Evolutionary conservation across 2,888 invertebrate species (phyloP).

Genomic region (Acanthococcus lagerstroemiae): DNA sequence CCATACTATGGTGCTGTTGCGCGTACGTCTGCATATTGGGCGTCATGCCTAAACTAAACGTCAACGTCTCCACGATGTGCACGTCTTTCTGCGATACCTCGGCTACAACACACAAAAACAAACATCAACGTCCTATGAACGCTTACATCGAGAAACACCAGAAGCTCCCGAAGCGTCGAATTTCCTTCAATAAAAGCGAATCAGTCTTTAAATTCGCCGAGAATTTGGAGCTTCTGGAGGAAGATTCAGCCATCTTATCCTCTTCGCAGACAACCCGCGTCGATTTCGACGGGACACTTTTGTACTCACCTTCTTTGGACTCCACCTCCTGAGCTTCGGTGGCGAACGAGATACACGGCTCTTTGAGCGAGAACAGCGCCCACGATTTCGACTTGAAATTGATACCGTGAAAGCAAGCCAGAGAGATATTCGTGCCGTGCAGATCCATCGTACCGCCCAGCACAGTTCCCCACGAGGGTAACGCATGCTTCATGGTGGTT

Average conservation of each 20-base stretch:
- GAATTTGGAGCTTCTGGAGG: no score
- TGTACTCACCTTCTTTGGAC: constrained; percentile 10
- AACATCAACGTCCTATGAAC: constrained; percentile 20
- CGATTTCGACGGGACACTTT: no score
- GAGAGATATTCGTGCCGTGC: constrained; percentile 78
- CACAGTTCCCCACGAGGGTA: constrained; percentile 53
- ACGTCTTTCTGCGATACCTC: constrained; percentile 50
- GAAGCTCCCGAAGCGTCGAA: no score
- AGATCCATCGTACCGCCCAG: constrained; percentile 82
- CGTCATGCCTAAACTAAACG: constrained; percentile 73
- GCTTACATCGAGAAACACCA: not conserved
- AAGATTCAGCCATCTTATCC: not conserved
- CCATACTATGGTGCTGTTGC: constrained; percentile 70
- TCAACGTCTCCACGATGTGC: constrained; percentile 80
- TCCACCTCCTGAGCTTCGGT: constrained; percentile 80
- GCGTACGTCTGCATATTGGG: constrained; percentile 44
- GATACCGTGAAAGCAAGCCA: constrained; percentile 95
- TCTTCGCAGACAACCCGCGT: not conserved
- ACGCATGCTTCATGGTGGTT: constrained; percentile 46
- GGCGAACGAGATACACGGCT: constrained; percentile 84
- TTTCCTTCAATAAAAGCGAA: not conserved
- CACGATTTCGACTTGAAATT: constrained; percentile 93
- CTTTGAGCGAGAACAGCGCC: constrained; percentile 87
- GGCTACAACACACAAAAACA: constrained; percentile 29
- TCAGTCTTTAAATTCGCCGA: no score